Conservation (phyloP, 2,888 invertebrate genomes). For the Agrochola circellaris region DNA sequence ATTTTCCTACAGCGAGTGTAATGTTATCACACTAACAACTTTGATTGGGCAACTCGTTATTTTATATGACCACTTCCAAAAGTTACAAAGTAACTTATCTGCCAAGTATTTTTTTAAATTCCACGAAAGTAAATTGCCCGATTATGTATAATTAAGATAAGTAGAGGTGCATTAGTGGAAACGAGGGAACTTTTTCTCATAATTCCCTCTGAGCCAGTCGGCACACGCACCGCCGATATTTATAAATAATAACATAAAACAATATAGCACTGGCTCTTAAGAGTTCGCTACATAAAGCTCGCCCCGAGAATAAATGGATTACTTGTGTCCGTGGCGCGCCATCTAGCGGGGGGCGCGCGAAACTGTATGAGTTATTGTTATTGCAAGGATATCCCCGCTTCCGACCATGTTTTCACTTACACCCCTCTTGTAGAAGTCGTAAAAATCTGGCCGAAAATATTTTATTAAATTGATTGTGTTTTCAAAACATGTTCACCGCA, state of each 20-base stretch:
- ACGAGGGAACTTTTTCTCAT: conserved; percentile 64
- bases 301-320: conserved; percentile 91
- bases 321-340: conserved; percentile 88
- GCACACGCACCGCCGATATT: conserved; percentile 82
- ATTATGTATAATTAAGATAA: conserved; percentile 68
- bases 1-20: conserved; percentile 36
- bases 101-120: conserved; percentile 30
- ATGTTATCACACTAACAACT: conserved; percentile 35
- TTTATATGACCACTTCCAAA: conserved; percentile 53
- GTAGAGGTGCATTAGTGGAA: conserved; percentile 51
- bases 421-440: conserved; percentile 87
- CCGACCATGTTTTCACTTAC: conserved; percentile 89
- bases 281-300: conserved; percentile 89
- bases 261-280: conserved; percentile 86
- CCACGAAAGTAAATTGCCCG: conserved; percentile 55
- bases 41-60: conserved; percentile 52
- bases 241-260: conserved; percentile 89
- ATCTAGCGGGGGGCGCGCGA: conserved; percentile 88
- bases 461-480: conserved; percentile 85
- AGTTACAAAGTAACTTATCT: conserved; percentile 49
- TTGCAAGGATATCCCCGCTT: conserved; percentile 88
- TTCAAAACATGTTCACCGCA: conserved; percentile 73
- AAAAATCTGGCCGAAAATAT: conserved; percentile 86
- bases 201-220: conserved; percentile 75
- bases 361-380: conserved; percentile 89